These are phyloP conservation scores for Python bivittatus DNA, from an alignment of 2,113 vertebrate species.

Conservation along the genomic window DNA sequence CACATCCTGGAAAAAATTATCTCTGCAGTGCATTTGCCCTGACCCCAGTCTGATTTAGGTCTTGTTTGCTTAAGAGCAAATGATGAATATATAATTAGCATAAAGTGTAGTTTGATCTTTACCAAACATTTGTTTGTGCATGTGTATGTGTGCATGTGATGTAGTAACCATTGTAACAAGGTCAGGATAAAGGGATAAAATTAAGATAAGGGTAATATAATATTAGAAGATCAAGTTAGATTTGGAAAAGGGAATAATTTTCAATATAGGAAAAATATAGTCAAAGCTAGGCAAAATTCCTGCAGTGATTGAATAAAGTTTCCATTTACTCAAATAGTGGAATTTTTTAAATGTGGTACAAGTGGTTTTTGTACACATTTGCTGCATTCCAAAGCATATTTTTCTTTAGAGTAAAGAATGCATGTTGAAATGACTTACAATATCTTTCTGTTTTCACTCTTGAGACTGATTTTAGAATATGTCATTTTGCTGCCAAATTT, in stretches of 20 bases:
- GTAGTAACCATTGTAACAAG: not conserved
- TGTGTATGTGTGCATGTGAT: not conserved
- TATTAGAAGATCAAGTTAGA: not conserved
- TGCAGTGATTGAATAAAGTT: not conserved
- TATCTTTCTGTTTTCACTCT: not conserved
- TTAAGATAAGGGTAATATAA: not conserved
- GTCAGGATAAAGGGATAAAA: not conserved
- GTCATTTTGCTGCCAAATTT: not conserved
- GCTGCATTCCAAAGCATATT: not conserved
- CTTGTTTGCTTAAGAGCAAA: not conserved
- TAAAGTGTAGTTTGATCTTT: not conserved
- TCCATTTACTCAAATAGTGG: conserved; percentile 6
- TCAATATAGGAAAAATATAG: not conserved
- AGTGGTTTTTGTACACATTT: conserved; percentile 10
- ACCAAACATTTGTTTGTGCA: not conserved
- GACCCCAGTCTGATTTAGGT: not conserved
- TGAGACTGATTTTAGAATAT: not conserved
- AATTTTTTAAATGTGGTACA: conserved; percentile 10
- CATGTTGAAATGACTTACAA: not conserved
- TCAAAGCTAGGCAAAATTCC: not conserved
- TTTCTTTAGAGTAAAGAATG: not conserved
- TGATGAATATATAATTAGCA: not conserved
- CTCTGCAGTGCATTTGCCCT: not conserved
- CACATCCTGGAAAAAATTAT: not conserved
- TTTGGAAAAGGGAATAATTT: not conserved